phyloP scores from a whole-genome alignment of 2,113 vertebrate species.

The Zeus faber region DNA sequence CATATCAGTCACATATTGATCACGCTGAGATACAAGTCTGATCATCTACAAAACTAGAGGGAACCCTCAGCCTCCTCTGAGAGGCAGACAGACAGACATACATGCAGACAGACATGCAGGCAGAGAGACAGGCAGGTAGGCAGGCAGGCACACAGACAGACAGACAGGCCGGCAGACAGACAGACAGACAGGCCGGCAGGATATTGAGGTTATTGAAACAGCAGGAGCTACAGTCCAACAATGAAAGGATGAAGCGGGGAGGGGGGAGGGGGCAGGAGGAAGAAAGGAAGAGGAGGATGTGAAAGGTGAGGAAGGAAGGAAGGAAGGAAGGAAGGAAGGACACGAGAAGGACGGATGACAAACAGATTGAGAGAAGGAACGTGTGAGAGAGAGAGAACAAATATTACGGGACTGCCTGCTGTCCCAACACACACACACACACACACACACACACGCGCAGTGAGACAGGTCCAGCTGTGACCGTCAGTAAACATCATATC shows the following conservation, averaged over 20 bases:
- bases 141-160: too few relatives aligned
- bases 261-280: background rate
- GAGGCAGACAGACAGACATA: too few relatives aligned
- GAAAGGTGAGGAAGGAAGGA: background rate
- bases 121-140: too few relatives aligned
- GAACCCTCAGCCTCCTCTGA: too few relatives aligned
- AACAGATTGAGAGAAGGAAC: background rate
- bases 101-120: too few relatives aligned
- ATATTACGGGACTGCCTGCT: background rate
- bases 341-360: background rate
- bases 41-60: too few relatives aligned
- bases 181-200: too few relatives aligned
- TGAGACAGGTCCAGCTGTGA: background rate
- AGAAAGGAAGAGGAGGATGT: background rate
- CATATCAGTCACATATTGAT: too few relatives aligned
- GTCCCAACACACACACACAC: background rate
- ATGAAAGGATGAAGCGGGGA: background rate
- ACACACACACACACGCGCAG: background rate
- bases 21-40: too few relatives aligned
- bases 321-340: background rate
- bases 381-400: background rate
- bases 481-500: conserved; percentile 1
- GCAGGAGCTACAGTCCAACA: too few relatives aligned
- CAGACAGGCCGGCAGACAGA: too few relatives aligned
- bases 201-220: too few relatives aligned